Evolutionary conservation across 2,113 vertebrate species (phyloP).

Genomic region (Indicator maculatus): DNA sequence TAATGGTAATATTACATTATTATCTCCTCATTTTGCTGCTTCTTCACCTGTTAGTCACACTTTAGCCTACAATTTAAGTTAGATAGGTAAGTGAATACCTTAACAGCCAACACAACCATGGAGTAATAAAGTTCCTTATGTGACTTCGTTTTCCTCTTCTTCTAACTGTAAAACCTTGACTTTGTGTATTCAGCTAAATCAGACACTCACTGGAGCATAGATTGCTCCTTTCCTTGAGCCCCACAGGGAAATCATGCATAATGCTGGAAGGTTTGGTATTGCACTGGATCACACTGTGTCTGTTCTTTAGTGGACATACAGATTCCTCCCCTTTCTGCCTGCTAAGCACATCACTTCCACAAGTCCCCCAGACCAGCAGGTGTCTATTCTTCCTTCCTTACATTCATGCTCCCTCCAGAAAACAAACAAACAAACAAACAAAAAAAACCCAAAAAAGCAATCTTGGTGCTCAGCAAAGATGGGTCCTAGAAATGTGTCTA

Average conservation of each 20-base stretch:
- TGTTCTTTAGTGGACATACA: neutral
- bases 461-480: neutral
- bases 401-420: fast-evolving
- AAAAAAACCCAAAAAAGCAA: too few relatives aligned
- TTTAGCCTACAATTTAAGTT: neutral
- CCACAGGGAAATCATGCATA: neutral
- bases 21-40: neutral
- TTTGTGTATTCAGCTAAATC: neutral
- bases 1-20: neutral
- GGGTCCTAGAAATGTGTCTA: neutral
- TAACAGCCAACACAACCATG: neutral
- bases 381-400: neutral
- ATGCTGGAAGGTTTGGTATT: neutral
- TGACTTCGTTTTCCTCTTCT: neutral
- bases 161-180: neutral
- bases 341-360: neutral
- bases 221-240: neutral
- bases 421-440: neutral
- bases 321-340: neutral
- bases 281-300: neutral
- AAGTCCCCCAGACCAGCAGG: neutral
- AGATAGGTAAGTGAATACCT: neutral
- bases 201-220: neutral
- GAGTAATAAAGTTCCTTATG: neutral
- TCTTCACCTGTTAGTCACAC: neutral